A percentile compares a stretch with the other conserved stretches of the same genome.
These are phyloP conservation scores for Pedicia rivosa DNA, from an alignment of 2,888 invertebrate genomes.

Conservation along the genomic window DNA sequence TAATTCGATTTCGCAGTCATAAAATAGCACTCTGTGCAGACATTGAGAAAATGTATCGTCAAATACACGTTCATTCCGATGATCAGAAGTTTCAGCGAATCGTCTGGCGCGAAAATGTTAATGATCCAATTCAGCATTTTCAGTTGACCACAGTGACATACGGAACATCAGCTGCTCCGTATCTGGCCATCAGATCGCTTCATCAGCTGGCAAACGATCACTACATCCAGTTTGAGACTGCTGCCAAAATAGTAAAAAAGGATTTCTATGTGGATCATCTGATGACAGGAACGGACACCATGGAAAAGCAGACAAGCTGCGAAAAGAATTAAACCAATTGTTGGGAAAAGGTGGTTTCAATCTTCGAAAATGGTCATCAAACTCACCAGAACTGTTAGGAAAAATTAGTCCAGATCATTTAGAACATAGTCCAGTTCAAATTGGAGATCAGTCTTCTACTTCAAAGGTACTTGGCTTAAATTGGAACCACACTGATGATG, in stretches of 20 bases:
- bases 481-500: too few relatives aligned
- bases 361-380: not conserved
- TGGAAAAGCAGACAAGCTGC: not conserved
- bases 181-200: slow-evolving; percentile 3
- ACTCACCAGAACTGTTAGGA: too few relatives aligned
- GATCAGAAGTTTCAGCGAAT: slow-evolving; percentile 7
- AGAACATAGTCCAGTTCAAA: too few relatives aligned
- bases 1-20: slow-evolving; percentile 3
- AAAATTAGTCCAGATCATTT: too few relatives aligned
- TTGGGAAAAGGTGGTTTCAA: not conserved
- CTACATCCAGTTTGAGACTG: not conserved
- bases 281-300: too few relatives aligned
- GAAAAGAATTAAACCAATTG: not conserved
- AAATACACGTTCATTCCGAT: slow-evolving; percentile 7
- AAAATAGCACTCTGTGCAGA: not conserved
- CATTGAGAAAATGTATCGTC: slow-evolving; percentile 13
- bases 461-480: not conserved
- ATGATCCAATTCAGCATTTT: slow-evolving; percentile 1
- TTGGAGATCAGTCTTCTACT: too few relatives aligned
- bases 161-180: slow-evolving; percentile 6
- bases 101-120: slow-evolving; percentile 7
- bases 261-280: slow-evolving; percentile 4
- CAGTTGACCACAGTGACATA: slow-evolving; percentile 3
- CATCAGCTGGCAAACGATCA: too few relatives aligned
- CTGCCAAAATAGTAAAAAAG: not conserved